Conservation (phyloP, 2,113 vertebrate genomes). For the Monarcha castaneiventris region DNA sequence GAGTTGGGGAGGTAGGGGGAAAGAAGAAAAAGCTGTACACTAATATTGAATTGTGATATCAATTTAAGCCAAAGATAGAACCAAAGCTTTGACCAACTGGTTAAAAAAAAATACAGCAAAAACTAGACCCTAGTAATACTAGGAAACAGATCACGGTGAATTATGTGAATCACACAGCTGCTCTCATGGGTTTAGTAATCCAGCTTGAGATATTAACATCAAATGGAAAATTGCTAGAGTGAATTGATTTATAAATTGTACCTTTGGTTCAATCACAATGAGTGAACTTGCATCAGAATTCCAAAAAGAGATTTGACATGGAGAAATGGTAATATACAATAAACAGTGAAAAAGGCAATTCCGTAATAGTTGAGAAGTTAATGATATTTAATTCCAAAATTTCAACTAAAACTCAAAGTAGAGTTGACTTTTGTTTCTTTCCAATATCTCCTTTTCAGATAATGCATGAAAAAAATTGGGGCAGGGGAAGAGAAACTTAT, state of each 20-base stretch:
- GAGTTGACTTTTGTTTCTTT: not conserved
- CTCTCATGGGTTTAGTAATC: not conserved
- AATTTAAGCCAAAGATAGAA: not conserved
- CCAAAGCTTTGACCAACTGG: not conserved
- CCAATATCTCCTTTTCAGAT: not conserved
- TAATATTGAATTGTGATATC: not conserved
- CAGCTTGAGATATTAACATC: not conserved
- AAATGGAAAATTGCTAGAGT: not conserved
- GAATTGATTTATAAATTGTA: not conserved
- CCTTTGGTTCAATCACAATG: not conserved
- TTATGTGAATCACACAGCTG: not conserved
- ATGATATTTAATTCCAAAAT: not conserved
- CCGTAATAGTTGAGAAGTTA: not conserved
- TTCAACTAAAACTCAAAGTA: not conserved
- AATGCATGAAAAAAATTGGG: not conserved
- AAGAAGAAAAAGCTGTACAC: not conserved
- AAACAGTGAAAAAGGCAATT: not conserved
- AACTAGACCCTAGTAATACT: not conserved
- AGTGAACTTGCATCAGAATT: not conserved
- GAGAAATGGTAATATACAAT: not conserved
- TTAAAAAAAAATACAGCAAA: not conserved
- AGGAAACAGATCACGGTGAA: not conserved
- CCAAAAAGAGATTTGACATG: not conserved
- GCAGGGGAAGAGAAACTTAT: not conserved
- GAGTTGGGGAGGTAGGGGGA: fast-evolving